Conservation (phyloP, 2,888 invertebrate genomes). For the Sialis fuliginosa region DNA sequence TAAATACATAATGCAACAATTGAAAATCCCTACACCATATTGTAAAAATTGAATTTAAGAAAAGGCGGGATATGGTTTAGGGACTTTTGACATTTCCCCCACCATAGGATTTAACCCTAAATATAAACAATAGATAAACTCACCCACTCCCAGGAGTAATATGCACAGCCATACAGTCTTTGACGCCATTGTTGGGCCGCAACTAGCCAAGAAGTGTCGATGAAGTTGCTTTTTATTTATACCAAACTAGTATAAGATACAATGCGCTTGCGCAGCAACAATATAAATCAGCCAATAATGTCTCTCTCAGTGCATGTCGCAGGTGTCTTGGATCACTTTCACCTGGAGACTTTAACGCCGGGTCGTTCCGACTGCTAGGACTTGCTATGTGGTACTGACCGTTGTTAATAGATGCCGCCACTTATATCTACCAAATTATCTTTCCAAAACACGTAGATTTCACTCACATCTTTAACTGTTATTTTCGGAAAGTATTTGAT, state of each 20-base stretch:
- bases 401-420: not conserved
- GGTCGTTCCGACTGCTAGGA: too few species aligned
- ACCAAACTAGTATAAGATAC: slow-evolving; percentile 17
- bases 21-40: too few species aligned
- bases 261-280: slow-evolving; percentile 20
- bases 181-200: slow-evolving; percentile 22
- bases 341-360: slow-evolving; percentile 11
- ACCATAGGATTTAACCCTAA: too few species aligned
- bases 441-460: too few species aligned
- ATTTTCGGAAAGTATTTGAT: too few species aligned
- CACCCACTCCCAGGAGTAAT: slow-evolving; percentile 24
- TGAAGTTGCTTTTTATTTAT: slow-evolving; percentile 27
- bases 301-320: slow-evolving; percentile 1
- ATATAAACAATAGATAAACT: slow-evolving; percentile 14
- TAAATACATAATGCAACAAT: too few species aligned
- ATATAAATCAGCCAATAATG: not conserved
- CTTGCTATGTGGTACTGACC: not conserved
- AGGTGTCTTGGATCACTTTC: slow-evolving; percentile 17
- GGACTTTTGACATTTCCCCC: too few species aligned
- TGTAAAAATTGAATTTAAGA: too few species aligned
- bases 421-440: not conserved
- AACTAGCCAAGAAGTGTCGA: slow-evolving; percentile 27
- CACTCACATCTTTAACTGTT: too few species aligned
- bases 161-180: slow-evolving; percentile 26
- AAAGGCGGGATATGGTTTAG: too few species aligned